Percentiles rank a stretch among this genome's conserved stretches.
Conservation (phyloP, 2,797 vertebrate species). For the Huso huso region DNA sequence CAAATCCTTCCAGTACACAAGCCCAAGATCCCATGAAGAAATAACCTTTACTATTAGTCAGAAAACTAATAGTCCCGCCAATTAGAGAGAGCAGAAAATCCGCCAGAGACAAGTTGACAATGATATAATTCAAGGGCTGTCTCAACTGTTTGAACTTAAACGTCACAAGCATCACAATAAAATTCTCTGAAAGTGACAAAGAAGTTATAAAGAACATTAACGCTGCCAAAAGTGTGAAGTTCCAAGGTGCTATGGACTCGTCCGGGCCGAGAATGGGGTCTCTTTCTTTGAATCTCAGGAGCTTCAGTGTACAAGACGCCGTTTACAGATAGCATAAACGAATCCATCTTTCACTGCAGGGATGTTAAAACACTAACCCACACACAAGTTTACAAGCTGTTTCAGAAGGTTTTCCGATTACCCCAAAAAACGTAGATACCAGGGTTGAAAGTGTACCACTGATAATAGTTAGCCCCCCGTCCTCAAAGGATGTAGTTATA, state of each 20-base stretch:
- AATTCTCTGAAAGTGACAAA: slow-evolving; percentile 75
- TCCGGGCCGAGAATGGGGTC: slow-evolving; percentile 68
- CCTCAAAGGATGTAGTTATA: no score
- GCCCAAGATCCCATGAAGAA: slow-evolving; percentile 82
- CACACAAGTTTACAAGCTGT: background rate
- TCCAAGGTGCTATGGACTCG: slow-evolving; percentile 69
- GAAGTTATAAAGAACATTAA: slow-evolving; percentile 76
- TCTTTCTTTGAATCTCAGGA: slow-evolving; percentile 29
- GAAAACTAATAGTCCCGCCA: slow-evolving; percentile 76
- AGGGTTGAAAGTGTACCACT: no score
- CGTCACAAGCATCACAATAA: slow-evolving; percentile 80
- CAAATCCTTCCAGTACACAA: slow-evolving; percentile 81
- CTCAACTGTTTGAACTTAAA: slow-evolving; percentile 74
- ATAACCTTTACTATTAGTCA: slow-evolving; percentile 75
- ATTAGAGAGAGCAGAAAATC: slow-evolving; percentile 80
- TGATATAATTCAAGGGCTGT: slow-evolving; percentile 80
- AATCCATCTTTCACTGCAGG: slow-evolving; percentile 48
- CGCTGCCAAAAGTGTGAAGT: slow-evolving; percentile 74
- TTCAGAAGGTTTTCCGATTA: background rate
- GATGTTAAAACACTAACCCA: background rate
- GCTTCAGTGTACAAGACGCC: slow-evolving; percentile 51
- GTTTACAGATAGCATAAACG: slow-evolving; percentile 49
- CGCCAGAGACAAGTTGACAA: slow-evolving; percentile 79
- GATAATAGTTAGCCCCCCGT: no score
- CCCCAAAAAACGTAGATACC: no score